Base-by-base conservation (phyloP, 1,140 invertebrate genomes). In the Drosophila setifemur region DNA sequence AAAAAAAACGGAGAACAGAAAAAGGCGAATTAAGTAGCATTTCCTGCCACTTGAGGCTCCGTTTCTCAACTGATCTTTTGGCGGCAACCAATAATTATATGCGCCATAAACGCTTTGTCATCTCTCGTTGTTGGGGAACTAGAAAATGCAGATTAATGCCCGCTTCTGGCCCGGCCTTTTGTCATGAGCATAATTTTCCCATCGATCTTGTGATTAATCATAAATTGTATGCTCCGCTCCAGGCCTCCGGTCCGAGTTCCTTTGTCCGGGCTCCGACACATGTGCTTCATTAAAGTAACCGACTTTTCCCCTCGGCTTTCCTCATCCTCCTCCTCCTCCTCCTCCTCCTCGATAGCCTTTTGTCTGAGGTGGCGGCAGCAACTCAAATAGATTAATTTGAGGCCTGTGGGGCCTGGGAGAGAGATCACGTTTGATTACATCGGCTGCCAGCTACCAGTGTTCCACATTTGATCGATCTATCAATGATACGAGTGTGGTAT, bases 171-270 rank as follows among this genome's bases (percentile, higher is more conserved):
- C 71, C 40, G 18, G 52, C 29, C 79, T 73, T 81, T 85, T 85
- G 79, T 85, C 75, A 79, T 86, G 83, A 61, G 67, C 81, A 83
- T 88, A 88, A 83, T 88, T 88, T 88, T 85, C 83, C 75, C 83
- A 88, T 88, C 83, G 83, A 88, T 88, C 83, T 88, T 88, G 57
- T 88, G 83, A 88, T 85, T 78, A 88, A 83, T 88, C 85, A 88
- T 75, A 88, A 88, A 79, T 76, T 88, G 67, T 88, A 57, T 67
- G 43, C 48, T 50, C 26, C 18, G n/a, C 12, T 43, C 25, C 12
- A 5, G 8, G 7, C n/a, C 8, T n/a, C 29, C 26, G 12, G 33
- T 14, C 21, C 26, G n/a, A n/a, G 58, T 29, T 52, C 64, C 67
- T 72, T 81, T 86, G 55, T 87, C 43, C 40, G 40, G 63, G 71